phyloP scores from a whole-genome alignment of 2,797 vertebrate genomes.

The Sparidentex hasta region DNA sequence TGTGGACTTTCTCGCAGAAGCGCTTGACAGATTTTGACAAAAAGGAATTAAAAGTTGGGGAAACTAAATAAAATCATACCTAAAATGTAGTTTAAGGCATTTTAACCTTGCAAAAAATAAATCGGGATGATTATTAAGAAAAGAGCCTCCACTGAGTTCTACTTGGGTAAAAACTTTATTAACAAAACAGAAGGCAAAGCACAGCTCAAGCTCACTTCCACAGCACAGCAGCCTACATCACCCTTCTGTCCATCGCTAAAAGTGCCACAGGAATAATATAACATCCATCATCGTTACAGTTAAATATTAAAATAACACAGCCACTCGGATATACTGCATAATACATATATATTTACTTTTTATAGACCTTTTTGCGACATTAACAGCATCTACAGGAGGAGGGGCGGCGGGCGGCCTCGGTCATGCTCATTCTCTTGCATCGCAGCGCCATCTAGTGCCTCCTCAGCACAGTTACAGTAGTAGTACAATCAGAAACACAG shows the following conservation, averaged over 20 bases:
- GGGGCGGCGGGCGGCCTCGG: conserved; percentile 29
- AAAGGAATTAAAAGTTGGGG: no score
- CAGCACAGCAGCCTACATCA: conserved; percentile 60
- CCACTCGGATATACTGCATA: conserved; percentile 81
- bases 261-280: conserved; percentile 64
- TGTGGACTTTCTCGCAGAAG: no score
- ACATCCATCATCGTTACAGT: conserved; percentile 70
- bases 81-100: no score
- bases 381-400: conserved; percentile 73
- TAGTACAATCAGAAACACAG: conserved; percentile 71
- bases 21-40: no score
- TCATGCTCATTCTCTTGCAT: conserved; percentile 77
- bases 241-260: conserved; percentile 50
- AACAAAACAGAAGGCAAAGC: conserved; percentile 84
- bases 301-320: conserved; percentile 84
- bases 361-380: conserved; percentile 74
- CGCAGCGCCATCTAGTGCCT: conserved; percentile 75
- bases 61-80: no score
- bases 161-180: conserved; percentile 86
- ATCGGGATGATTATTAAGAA: neutral
- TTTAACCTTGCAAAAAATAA: no score
- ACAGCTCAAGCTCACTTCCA: conserved; percentile 79
- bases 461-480: conserved; percentile 67
- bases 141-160: neutral
- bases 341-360: conserved; percentile 74